Evolutionary conservation across 2,888 invertebrate genomes (phyloP), one percentile per base, ranked within the genome.

Genomic region (Limnephilus lunatus): DNA sequence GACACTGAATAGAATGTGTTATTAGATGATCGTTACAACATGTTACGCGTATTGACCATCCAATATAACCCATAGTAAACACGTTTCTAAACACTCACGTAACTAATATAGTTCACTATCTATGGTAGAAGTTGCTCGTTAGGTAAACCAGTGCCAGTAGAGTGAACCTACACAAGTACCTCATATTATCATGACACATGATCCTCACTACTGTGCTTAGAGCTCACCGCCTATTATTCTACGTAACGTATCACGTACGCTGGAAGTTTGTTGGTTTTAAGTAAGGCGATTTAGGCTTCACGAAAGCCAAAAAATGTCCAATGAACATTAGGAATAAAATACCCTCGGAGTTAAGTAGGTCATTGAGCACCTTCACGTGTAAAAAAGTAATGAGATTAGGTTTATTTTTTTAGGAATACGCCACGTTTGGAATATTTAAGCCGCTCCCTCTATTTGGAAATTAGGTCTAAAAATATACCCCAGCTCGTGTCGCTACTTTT

Each of bases 231-330:
- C 68, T 15, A 48, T 48, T 68, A 68, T 68, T 53, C 68, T 68
- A 9, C 25, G 68, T 68, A 25, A 68, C 25, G 68, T 68, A 68
- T 68, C 68, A 68, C 25, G 68, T 68, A 68, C 5, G 32, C 32
- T 30, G n/a, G 86, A 90, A 85, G 53, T 85, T 68, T 86, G 44
- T 31, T 90, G 90, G 90, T 90, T 90, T 90, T 82, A 85, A 89
- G 4, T 88, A 89, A 83, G 44, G 32, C 87, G 80, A 81, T 85
- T 88, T 90, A 89, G 39, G 90, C 39, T 83, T 82, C 85, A 82
- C 53, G 91, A 92, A 92, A 92, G 90, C 92, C 88, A 91, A 93
- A 93, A 93, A 93, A 93, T 92, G 81, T 93, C 93, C 93, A 93
- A n/a, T 93, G 93, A 93, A 93, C 93, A 93, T 93, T 92, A 87